A percentile compares a stretch with the other conserved stretches of the same genome.
phyloP scores from a whole-genome alignment of 37 sponge, comb jelly and placozoan species.

The Amphimedon queenslandica region DNA sequence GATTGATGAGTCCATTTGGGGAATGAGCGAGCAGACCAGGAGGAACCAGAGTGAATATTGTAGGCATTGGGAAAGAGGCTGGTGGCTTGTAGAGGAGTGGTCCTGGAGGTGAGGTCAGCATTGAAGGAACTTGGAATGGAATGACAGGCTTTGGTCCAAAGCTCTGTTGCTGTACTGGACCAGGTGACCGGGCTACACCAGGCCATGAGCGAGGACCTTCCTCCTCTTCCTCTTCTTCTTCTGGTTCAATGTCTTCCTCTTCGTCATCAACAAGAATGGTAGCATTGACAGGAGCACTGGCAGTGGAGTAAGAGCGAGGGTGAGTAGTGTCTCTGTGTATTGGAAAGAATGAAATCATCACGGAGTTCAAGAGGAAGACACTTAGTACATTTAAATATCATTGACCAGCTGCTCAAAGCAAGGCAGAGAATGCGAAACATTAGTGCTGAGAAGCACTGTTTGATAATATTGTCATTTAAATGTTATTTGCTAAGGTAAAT shows the following conservation, averaged over 20 bases:
- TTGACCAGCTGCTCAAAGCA: no score
- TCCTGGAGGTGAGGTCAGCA: neutral
- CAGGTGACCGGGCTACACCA: neutral
- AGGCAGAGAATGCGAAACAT: no score
- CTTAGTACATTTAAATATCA: no score
- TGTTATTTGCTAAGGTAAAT: no score
- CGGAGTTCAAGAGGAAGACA: no score
- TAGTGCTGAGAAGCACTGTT: no score
- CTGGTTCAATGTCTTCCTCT: constrained; percentile 10
- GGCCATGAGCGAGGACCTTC: constrained; percentile 11
- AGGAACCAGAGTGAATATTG: constrained; percentile 28
- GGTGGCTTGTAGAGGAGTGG: constrained; percentile 4
- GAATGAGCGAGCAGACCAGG: neutral
- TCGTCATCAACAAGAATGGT: constrained; percentile 7
- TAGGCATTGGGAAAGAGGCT: constrained; percentile 14
- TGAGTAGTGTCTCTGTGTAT: no score
- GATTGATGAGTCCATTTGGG: neutral
- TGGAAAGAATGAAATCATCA: no score
- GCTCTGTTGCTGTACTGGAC: neutral
- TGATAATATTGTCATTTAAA: no score
- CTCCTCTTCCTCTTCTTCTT: constrained; percentile 2
- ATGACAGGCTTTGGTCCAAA: neutral
- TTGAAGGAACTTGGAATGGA: neutral
- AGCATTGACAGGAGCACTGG: neutral
- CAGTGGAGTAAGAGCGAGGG: no score